A percentile compares a stretch with the other conserved stretches of the same genome.
These are phyloP conservation scores for Corythornis vintsioides DNA, from an alignment of 2,113 vertebrate genomes.

Conservation along the genomic window DNA sequence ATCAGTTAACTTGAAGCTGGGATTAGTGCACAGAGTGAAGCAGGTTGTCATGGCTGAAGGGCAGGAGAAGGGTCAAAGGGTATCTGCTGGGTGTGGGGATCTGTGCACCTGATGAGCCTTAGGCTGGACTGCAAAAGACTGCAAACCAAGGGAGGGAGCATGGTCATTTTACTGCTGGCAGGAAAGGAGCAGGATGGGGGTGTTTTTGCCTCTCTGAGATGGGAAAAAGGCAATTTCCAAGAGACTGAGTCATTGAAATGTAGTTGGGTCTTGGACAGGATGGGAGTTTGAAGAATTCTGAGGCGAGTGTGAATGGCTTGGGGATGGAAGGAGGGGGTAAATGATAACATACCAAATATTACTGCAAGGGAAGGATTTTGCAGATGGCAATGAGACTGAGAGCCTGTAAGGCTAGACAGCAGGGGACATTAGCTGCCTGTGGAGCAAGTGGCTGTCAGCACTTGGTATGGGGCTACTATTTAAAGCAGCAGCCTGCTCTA, in stretches of 20 bases:
- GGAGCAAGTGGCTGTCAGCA: neutral
- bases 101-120: neutral
- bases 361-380: neutral
- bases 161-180: neutral
- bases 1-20: neutral
- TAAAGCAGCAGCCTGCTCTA: neutral
- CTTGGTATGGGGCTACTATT: neutral
- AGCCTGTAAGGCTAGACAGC: neutral
- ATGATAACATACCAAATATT: neutral
- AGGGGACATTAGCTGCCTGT: neutral
- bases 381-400: neutral
- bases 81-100: neutral
- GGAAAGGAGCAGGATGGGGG: neutral
- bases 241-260: neutral
- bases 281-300: neutral
- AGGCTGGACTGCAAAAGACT: neutral
- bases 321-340: neutral
- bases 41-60: rapidly evolving
- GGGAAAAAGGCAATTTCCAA: neutral
- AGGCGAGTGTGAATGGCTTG: neutral
- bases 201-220: neutral
- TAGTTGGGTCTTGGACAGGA: rapidly evolving
- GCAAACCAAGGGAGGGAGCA: neutral
- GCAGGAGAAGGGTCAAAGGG: neutral
- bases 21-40: neutral